A percentile compares a stretch with the other conserved stretches of the same genome.
Conservation (phyloP, 2,113 vertebrate genomes). For the Hypocryptadius cinnamomeus region DNA sequence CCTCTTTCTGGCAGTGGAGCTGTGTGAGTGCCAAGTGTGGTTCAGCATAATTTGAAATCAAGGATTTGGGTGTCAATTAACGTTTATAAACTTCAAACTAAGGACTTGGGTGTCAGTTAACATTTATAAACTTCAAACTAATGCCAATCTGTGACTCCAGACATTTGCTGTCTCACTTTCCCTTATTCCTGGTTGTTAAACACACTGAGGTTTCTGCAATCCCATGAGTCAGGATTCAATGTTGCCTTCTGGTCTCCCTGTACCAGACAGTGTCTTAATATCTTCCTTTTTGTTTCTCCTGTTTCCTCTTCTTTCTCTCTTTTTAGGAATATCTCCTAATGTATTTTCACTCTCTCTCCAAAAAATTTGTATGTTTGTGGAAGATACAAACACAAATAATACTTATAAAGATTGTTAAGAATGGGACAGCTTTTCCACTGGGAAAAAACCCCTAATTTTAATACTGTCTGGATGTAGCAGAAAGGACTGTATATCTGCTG, state of each 20-base stretch:
- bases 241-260: neutral
- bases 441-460: neutral
- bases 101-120: neutral
- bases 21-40: neutral
- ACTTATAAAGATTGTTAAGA: neutral
- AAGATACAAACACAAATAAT: neutral
- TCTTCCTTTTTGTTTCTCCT: too few relatives aligned
- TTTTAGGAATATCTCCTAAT: neutral
- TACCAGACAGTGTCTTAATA: neutral
- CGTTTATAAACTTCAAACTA: neutral
- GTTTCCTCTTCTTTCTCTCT: fast-evolving
- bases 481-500: neutral
- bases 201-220: neutral
- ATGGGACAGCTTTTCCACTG: neutral
- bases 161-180: neutral
- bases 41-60: neutral
- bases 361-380: neutral
- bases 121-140: neutral
- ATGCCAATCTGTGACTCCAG: neutral
- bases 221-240: neutral
- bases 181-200: neutral
- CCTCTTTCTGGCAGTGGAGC: neutral
- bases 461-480: neutral
- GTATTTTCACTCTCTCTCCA: neutral
- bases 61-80: neutral